Evolutionary conservation across 2,113 vertebrate genomes (phyloP), one percentile per base, ranked within the genome.

Genomic region (Equus quagga): DNA sequence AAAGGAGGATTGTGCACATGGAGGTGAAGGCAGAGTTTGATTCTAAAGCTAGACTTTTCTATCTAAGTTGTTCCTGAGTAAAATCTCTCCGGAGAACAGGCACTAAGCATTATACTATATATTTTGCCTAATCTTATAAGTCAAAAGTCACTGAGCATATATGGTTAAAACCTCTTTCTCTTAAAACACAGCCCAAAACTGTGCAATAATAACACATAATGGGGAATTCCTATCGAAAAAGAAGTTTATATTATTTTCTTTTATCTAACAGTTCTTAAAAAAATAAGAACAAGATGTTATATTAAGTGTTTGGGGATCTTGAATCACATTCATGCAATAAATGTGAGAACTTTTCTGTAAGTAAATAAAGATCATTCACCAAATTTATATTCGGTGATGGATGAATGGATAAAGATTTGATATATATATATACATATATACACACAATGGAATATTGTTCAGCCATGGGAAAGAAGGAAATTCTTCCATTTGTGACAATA

Each of bases 211-310:
- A 64, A 14, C 23, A 69, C 10, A 49, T 56, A 41, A 65, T 36
- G 31, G 23, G 23, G 54, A 90, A 70, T 85, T 93, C 8, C 72
- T 85, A 19, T 64, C 14, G 46, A 44, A 67, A 73, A 62, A 41
- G 28, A 91, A 70, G 33, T 73, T 58, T 79, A 31, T 91, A 24
- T 58, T 64, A 70, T 70, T 94, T 83, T 79, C 62, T 19, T 91
- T 91, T 28, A 80, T 58, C 73, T 44, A 58, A 72, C 65, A 18
- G 1, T 60, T 62, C 21, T 64, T 79, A 84, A 36, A 33, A 44
- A 93, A 93, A 85, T 33, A 70, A 96, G 49, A 56, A 65, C 23
- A 90, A 89, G 31, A 79, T 46, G 18, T 82, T 76, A 31, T 26
- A 83, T 33, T 76, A 44, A 79, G 19, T 65, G 46, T 75, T 44